Evolutionary conservation across 2,888 invertebrate species (phyloP).

Genomic region (Gastrophysa polygoni): DNA sequence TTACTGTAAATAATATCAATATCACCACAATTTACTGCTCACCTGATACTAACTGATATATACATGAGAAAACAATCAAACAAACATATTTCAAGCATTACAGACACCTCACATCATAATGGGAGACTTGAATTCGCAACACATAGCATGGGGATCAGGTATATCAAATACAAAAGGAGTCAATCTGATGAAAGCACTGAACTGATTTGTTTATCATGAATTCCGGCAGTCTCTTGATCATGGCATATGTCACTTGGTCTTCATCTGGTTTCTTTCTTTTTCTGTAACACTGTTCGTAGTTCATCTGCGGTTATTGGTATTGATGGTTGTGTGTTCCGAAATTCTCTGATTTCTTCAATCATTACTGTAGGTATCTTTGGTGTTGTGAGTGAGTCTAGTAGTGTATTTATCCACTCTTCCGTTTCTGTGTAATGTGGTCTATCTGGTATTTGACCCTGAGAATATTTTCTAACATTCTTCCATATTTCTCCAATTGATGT

Average conservation of each 20-base stretch:
- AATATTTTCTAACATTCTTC: neutral
- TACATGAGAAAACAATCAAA: neutral
- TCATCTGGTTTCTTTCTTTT: slow-evolving; percentile 15
- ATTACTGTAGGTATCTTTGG: neutral
- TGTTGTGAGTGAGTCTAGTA: neutral
- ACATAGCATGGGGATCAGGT: no score
- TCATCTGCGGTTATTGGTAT: neutral
- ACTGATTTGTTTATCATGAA: neutral
- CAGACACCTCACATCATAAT: no score
- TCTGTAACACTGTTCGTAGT: neutral
- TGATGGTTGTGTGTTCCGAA: neutral
- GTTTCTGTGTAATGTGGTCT: neutral
- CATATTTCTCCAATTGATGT: neutral
- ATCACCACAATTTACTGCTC: neutral
- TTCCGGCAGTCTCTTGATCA: slow-evolving; percentile 11
- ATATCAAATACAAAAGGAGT: no score
- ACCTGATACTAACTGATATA: neutral
- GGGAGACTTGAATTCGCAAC: no score
- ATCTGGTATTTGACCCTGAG: neutral
- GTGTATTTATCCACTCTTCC: neutral
- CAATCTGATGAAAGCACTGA: no score
- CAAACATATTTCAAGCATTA: no score
- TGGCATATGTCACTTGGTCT: slow-evolving; percentile 15
- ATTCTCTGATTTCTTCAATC: neutral
- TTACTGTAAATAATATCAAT: neutral